phyloP scores from a whole-genome alignment of 2,797 vertebrate genomes.

The Microchirus variegatus region DNA sequence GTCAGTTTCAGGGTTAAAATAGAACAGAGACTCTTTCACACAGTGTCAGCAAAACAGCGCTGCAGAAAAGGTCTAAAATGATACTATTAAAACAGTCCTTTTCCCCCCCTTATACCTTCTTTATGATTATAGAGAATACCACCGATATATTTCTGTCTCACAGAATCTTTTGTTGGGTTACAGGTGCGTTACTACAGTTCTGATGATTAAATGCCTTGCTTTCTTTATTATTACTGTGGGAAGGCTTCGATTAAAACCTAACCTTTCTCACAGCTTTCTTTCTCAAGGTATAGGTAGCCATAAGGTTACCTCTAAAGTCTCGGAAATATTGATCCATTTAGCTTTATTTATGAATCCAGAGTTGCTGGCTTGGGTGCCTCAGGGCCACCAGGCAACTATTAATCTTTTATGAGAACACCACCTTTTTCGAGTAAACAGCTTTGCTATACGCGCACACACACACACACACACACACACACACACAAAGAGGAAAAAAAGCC shows the following conservation, averaged over 20 bases:
- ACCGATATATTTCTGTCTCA: no score
- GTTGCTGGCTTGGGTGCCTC: conserved; percentile 74
- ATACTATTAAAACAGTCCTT: no score
- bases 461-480: conserved; percentile 2
- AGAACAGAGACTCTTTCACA: no score
- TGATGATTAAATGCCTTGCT: conserved; percentile 61
- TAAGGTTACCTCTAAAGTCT: conserved; percentile 76
- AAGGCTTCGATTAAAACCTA: conserved; percentile 73
- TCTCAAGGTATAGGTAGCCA: conserved; percentile 64
- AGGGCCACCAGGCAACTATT: conserved; percentile 78
- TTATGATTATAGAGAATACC: no score
- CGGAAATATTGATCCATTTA: conserved; percentile 83
- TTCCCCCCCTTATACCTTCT: no score
- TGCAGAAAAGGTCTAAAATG: no score
- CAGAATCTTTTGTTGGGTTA: conserved; percentile 11
- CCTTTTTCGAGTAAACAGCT: conserved; percentile 74
- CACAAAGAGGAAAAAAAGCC: conserved; percentile 31
- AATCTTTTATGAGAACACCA: conserved; percentile 77
- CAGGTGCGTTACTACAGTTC: conserved; percentile 20
- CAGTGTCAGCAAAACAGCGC: no score
- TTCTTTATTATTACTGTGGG: conserved; percentile 59
- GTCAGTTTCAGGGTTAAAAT: conserved; percentile 4
- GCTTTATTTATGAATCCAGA: conserved; percentile 83
- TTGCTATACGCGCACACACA: conserved; percentile 47
- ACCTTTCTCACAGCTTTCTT: conserved; percentile 73